Base-by-base conservation (phyloP, 2,888 invertebrate genomes). In the Orthosia gothica region DNA sequence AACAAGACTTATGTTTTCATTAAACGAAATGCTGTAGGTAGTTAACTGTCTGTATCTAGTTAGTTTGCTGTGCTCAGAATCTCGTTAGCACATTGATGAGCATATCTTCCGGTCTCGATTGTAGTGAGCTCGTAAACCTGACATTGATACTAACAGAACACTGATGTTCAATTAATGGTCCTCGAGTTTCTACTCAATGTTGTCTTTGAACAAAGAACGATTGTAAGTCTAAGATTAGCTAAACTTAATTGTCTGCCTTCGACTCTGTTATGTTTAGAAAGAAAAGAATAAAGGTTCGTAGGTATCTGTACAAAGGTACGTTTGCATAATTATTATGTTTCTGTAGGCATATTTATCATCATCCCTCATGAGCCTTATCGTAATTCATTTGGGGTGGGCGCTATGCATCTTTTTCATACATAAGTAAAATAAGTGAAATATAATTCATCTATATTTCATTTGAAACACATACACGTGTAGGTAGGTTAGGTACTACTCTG, bases 81-180 rank as follows among this genome's bases (percentile, higher is more conserved):
- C 83, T 82, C 83, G 70, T 81, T 82, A 81, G 81, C 75, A 79
- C 81, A 71, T 82, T 82, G 83, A 82, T 79, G 79, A 82, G 81
- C 47, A 55, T 49, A 59, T 62, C 64, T 75, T 79, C 79, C 79
- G 69, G 69, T 62, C 68, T 69, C 70, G 71, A 72, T 64, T 70
- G 73, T 70, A 75, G 75, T 64, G 61, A 16, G 67, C 67, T 75
- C 49, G 79, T 70, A 79, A 82, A 63, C 45, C 58, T 70, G 72
- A 70, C 70, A 83, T 66, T 73, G 70, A 83, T 79, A 73, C 70
- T 61, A 68, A 81, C 59, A 70, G 61, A 52, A 58, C 52, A 54
- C 16, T 55, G 55, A 52, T 26, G 23, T 15, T 69, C 59, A 74
- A 58, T 66, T 74, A 78, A 59, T 64, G 47, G 9, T 52, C 26